Evolutionary conservation across 2,797 vertebrate species (phyloP).

Genomic region (Sebastes vulpes): DNA sequence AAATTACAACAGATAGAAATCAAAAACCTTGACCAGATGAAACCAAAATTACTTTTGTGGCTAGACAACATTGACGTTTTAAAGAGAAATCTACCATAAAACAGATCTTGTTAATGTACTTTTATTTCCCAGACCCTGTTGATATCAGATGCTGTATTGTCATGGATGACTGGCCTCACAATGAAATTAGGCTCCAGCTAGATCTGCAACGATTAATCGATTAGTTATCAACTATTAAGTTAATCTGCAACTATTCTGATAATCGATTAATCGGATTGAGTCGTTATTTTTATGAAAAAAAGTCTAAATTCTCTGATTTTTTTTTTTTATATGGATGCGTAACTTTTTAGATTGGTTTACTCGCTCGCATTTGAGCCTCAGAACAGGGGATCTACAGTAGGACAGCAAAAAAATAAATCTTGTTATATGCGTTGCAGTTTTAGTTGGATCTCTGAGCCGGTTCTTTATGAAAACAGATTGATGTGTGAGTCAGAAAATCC

Average conservation of each 20-base stretch:
- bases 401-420: slow-evolving; percentile 6
- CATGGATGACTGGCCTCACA: not conserved
- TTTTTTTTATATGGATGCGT: not conserved
- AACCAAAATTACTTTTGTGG: not conserved
- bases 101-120: not conserved
- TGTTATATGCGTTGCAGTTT: slow-evolving; percentile 19
- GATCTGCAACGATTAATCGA: too few species aligned
- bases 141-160: not conserved
- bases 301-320: too few species aligned
- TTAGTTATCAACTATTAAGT: too few species aligned
- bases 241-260: too few species aligned
- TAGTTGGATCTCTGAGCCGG: slow-evolving; percentile 7
- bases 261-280: too few species aligned
- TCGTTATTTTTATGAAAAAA: too few species aligned
- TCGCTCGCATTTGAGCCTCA: not conserved
- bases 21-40: not conserved
- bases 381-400: not conserved
- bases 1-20: not conserved
- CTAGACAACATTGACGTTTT: not conserved
- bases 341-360: not conserved
- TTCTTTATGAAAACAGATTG: slow-evolving; percentile 41
- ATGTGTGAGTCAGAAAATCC: slow-evolving; percentile 47
- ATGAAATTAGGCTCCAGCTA: not conserved
- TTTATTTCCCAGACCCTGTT: not conserved
- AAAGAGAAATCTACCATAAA: not conserved